Percentiles rank a stretch among this genome's conserved stretches.
Conservation (phyloP, 2,888 invertebrate genomes). For the Spilarctia lutea region DNA sequence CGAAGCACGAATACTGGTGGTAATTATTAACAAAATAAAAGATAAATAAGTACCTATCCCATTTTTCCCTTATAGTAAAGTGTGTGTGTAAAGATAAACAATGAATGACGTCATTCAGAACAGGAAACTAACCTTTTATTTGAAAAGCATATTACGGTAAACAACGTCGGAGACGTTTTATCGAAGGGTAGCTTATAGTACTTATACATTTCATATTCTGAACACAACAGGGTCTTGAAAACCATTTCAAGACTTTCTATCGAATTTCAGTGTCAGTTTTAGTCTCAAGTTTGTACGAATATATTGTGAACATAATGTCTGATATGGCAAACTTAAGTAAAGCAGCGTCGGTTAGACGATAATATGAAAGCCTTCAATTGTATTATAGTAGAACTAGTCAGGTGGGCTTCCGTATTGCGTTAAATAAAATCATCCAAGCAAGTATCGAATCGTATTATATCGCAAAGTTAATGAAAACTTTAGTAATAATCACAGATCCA, state of each 20-base stretch:
- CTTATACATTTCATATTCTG: background rate
- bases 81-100: background rate
- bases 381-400: background rate
- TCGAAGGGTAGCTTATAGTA: background rate
- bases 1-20: no score
- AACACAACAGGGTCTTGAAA: background rate
- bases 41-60: no score
- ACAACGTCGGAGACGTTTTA: background rate
- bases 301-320: background rate
- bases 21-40: no score
- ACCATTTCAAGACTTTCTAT: background rate
- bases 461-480: background rate
- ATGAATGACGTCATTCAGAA: background rate
- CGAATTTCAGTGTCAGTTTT: background rate
- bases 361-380: background rate
- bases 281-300: background rate
- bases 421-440: background rate
- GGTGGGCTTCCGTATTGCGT: background rate
- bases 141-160: background rate
- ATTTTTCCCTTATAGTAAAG: background rate
- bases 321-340: background rate
- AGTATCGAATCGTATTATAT: background rate
- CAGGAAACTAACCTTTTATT: background rate
- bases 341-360: background rate
- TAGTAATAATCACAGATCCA: background rate